Percentiles rank a stretch among this genome's conserved stretches.
phyloP scores from a whole-genome alignment of 2,888 invertebrate genomes.

The Microdon myrmicae region DNA sequence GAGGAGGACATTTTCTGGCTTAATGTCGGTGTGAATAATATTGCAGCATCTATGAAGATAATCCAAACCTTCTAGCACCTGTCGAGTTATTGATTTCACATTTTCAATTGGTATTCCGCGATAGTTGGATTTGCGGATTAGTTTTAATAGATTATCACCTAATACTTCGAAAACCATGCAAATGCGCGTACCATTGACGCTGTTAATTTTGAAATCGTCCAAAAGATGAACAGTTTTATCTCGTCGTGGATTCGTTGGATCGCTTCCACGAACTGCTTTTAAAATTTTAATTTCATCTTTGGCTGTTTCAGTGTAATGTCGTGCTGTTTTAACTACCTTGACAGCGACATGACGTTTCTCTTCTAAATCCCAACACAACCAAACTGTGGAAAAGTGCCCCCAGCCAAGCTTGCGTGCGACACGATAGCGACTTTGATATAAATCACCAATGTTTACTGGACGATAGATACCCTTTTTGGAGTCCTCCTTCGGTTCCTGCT shows the following conservation, averaged over 20 bases:
- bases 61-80: slow-evolving; percentile 90
- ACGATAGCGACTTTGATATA: slow-evolving; percentile 69
- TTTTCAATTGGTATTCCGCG: slow-evolving; percentile 92
- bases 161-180: slow-evolving; percentile 98
- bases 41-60: slow-evolving; percentile 95
- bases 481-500: slow-evolving; percentile 93
- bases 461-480: slow-evolving; percentile 96
- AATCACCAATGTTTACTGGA: slow-evolving; percentile 94
- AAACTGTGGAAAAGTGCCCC: slow-evolving; percentile 97
- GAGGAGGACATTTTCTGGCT: slow-evolving; percentile 90
- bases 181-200: slow-evolving; percentile 94
- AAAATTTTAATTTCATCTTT: slow-evolving; percentile 96
- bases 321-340: slow-evolving; percentile 97
- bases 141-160: slow-evolving; percentile 92
- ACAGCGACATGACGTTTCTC: slow-evolving; percentile 92
- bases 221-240: slow-evolving; percentile 94
- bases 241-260: slow-evolving; percentile 85
- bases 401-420: slow-evolving; percentile 79
- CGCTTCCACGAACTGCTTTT: slow-evolving; percentile 89
- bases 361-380: slow-evolving; percentile 95
- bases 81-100: slow-evolving; percentile 90
- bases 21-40: no score
- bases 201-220: slow-evolving; percentile 95
- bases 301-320: slow-evolving; percentile 96
- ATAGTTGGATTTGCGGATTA: slow-evolving; percentile 95